These are phyloP conservation scores for Ischnus inquisitorius DNA, from an alignment of 2,888 invertebrate genomes.

Conservation along the genomic window DNA sequence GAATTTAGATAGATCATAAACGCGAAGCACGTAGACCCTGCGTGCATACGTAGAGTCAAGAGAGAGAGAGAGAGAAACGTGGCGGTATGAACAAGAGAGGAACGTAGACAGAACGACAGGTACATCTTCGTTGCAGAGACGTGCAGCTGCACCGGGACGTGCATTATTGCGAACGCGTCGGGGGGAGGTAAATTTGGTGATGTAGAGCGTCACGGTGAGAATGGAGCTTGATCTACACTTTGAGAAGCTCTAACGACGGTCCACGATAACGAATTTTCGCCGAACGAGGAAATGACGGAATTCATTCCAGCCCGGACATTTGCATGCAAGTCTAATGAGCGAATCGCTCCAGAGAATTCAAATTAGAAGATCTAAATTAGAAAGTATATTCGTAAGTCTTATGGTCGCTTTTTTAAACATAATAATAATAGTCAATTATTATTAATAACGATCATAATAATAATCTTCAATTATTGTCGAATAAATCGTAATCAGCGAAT, in stretches of 20 bases:
- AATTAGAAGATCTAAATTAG: no score
- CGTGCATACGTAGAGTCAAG: conserved; percentile 7
- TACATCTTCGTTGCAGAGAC: conserved; percentile 8
- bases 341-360: no score
- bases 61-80: not conserved
- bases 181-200: conserved; percentile 22
- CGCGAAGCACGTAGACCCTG: conserved; percentile 35
- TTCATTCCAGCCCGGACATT: no score
- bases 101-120: conserved; percentile 8
- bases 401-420: no score
- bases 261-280: conserved; percentile 10
- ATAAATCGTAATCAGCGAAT: no score
- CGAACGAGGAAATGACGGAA: not conserved
- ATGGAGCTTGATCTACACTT: not conserved
- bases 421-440: no score
- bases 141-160: conserved; percentile 38
- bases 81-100: conserved; percentile 4
- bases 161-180: conserved; percentile 40
- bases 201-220: conserved; percentile 2
- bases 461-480: no score
- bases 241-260: not conserved
- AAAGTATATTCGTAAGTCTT: no score
- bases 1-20: conserved; percentile 56
- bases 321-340: no score
- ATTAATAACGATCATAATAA: no score